Evolutionary conservation across 2,888 invertebrate genomes (phyloP).

Genomic region (Petrolisthes cinctipes): DNA sequence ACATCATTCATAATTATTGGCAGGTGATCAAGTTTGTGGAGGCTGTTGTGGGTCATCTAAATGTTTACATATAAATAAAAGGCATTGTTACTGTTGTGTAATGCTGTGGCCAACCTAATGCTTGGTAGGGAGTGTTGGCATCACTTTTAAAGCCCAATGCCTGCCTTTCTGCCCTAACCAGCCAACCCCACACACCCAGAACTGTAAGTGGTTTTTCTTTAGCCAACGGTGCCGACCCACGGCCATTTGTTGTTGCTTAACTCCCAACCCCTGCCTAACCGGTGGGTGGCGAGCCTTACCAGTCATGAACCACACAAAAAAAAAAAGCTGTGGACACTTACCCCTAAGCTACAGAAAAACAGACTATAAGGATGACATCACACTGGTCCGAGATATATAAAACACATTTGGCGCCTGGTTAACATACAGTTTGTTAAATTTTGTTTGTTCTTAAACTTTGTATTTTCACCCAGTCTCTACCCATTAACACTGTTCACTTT

Average conservation of each 20-base stretch:
- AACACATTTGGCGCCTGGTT: too few relatives aligned
- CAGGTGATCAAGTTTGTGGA: neutral
- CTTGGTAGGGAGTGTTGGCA: neutral
- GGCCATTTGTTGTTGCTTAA: too few relatives aligned
- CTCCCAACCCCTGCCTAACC: too few relatives aligned
- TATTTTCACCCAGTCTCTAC: too few relatives aligned
- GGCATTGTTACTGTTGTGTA: neutral
- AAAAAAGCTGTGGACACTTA: neutral
- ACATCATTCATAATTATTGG: neutral
- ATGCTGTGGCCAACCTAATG: neutral
- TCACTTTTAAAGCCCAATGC: neutral
- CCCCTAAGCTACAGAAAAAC: too few relatives aligned
- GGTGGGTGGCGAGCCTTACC: neutral
- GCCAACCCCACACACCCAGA: neutral
- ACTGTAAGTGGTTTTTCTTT: too few relatives aligned
- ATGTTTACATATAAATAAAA: neutral
- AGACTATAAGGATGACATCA: too few relatives aligned
- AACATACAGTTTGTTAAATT: too few relatives aligned
- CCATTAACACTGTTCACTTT: too few relatives aligned
- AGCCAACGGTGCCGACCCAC: too few relatives aligned
- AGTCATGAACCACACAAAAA: neutral
- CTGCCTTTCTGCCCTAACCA: neutral
- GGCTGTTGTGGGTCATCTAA: neutral
- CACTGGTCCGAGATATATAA: too few relatives aligned
- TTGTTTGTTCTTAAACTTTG: too few relatives aligned